Evolutionary conservation across 2,797 vertebrate species (phyloP).

Genomic region (Diceros bicornis): DNA sequence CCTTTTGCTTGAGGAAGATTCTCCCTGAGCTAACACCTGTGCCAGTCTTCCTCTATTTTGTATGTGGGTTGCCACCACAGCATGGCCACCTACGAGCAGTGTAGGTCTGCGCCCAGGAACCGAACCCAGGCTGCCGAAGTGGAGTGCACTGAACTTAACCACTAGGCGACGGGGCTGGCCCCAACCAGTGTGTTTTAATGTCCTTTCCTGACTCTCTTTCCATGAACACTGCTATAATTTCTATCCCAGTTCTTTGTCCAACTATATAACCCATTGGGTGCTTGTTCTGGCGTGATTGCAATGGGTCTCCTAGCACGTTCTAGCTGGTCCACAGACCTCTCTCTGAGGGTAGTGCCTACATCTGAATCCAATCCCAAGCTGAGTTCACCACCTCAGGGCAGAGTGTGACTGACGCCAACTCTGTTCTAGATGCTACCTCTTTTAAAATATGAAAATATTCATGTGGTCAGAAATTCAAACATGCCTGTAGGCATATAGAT

Average conservation of each 20-base stretch:
- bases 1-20: too few species aligned
- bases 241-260: background rate
- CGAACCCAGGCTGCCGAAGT: too few species aligned
- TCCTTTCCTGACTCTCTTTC: background rate
- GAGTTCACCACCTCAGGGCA: background rate
- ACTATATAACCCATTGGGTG: background rate
- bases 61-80: too few species aligned
- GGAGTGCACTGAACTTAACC: too few species aligned
- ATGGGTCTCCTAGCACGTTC: background rate
- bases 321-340: background rate
- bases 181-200: background rate
- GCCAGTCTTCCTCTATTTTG: too few species aligned
- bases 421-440: background rate
- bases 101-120: too few species aligned
- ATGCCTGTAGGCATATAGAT: background rate
- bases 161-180: too few species aligned
- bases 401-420: background rate
- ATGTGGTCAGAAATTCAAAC: background rate
- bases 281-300: background rate
- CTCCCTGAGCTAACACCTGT: too few species aligned
- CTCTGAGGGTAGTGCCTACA: background rate
- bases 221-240: background rate
- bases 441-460: background rate
- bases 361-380: background rate
- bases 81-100: too few species aligned